Percentiles rank a stretch among this genome's conserved stretches.
Evolutionary conservation across 1,140 invertebrate species (phyloP).

Genomic region (Diachasmimorpha longicaudata): DNA sequence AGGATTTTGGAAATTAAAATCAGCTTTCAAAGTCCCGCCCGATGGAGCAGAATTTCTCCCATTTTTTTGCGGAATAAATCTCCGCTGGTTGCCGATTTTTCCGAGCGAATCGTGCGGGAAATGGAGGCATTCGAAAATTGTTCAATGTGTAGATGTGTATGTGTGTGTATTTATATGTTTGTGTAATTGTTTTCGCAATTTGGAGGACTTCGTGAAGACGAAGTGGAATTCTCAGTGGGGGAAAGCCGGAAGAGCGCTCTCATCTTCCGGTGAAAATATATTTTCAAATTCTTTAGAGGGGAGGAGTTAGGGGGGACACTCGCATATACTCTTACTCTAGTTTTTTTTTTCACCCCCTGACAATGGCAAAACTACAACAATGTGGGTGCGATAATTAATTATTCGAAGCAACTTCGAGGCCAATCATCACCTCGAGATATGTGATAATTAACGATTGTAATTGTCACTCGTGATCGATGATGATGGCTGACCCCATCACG

Average conservation of each 20-base stretch:
- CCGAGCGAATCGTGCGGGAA: neutral
- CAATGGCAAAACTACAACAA: slow-evolving; percentile 25
- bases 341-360: slow-evolving; percentile 28
- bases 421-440: neutral
- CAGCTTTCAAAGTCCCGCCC: neutral
- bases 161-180: slow-evolving; percentile 7
- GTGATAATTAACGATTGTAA: neutral
- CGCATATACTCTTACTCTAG: neutral
- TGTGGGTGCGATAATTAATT: neutral
- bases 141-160: neutral
- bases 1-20: neutral
- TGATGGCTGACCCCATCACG: slow-evolving; percentile 2
- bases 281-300: neutral
- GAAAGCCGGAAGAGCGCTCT: neutral
- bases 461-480: neutral
- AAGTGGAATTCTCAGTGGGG: neutral
- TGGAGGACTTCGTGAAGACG: neutral
- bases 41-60: neutral
- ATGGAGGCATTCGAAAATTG: neutral
- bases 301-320: neutral
- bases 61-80: neutral
- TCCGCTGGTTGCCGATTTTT: neutral
- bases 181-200: neutral
- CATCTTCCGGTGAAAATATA: neutral
- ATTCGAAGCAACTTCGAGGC: neutral